Conservation (phyloP, 2,113 vertebrate species). For the Crotalus horridus region DNA sequence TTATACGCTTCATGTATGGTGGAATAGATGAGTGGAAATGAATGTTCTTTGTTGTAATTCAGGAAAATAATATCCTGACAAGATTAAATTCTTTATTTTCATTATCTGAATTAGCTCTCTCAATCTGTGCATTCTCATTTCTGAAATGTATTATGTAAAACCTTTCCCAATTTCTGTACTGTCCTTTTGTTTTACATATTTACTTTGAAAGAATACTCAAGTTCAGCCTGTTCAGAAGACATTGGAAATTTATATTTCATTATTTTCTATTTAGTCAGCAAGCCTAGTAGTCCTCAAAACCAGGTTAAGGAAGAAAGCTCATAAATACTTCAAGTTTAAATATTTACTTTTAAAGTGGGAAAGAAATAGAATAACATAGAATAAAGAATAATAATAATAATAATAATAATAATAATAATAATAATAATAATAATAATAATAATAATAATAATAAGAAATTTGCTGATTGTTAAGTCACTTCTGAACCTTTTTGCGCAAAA, state of each 20-base stretch:
- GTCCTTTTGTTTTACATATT: neutral
- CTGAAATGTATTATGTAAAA: constrained; percentile 23
- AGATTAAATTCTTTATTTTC: constrained; percentile 25
- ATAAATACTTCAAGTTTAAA: neutral
- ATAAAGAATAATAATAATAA: too few species aligned
- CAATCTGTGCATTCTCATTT: constrained; percentile 19
- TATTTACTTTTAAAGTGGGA: too few species aligned
- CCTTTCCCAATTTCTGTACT: neutral
- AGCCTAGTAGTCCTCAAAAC: neutral
- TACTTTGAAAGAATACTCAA: neutral
- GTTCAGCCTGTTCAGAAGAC: neutral
- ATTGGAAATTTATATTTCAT: neutral
- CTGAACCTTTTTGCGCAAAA: too few species aligned
- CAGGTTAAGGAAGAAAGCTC: neutral
- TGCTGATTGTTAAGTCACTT: too few species aligned
- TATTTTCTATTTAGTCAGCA: constrained; percentile 5
- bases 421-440: too few species aligned
- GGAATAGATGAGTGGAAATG: neutral
- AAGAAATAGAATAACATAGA: too few species aligned
- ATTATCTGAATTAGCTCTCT: constrained; percentile 1
- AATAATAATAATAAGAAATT: too few species aligned
- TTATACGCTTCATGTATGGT: constrained; percentile 7
- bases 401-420: too few species aligned
- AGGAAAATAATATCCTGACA: constrained; percentile 7
- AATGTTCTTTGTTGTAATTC: neutral